These are phyloP conservation scores for Carettochelys insculpta DNA, from an alignment of 2,113 vertebrate genomes.

Conservation along the genomic window DNA sequence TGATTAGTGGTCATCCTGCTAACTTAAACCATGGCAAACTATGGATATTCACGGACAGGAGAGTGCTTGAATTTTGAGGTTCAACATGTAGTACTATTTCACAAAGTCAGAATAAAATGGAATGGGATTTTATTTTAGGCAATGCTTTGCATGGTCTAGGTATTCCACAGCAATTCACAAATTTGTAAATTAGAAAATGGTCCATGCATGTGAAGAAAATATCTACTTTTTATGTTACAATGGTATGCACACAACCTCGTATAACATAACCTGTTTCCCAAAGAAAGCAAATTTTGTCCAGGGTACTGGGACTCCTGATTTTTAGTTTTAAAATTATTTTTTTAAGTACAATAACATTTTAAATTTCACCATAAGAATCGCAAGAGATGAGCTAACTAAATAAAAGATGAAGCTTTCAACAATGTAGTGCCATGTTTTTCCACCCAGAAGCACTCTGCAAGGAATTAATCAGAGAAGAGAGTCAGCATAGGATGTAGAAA, in stretches of 20 bases:
- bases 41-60: too few species aligned
- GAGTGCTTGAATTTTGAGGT: too few species aligned
- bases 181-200: fast-evolving
- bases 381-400: background rate
- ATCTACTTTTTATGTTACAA: background rate
- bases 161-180: background rate
- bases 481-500: background rate
- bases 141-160: background rate
- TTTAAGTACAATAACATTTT: background rate
- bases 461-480: background rate
- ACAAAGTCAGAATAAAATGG: too few species aligned
- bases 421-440: background rate
- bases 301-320: background rate
- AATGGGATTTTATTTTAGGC: background rate
- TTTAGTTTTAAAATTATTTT: background rate
- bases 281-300: background rate
- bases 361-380: background rate
- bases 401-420: background rate
- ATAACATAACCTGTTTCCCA: background rate
- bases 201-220: background rate
- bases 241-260: background rate
- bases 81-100: too few species aligned
- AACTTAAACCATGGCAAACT: too few species aligned
- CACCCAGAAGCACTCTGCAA: background rate
- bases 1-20: too few species aligned